A percentile compares a stretch with the other conserved stretches of the same genome.
These are phyloP conservation scores for Drosophila parabipectinata DNA, from an alignment of 1,140 invertebrate genomes.

Conservation along the genomic window DNA sequence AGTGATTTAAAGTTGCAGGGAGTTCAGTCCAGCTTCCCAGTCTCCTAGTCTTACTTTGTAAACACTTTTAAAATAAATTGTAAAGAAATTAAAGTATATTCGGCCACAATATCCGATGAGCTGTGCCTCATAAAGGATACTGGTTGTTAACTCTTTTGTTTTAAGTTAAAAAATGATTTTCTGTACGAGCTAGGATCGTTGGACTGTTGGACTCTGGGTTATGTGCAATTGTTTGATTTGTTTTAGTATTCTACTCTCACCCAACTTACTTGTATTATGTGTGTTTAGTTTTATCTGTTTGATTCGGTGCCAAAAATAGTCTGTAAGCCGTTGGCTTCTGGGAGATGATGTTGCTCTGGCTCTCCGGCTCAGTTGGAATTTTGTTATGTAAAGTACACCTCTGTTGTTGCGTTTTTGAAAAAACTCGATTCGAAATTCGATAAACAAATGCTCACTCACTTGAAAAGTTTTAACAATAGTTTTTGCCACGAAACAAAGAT, in stretches of 20 bases:
- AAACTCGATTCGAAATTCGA: slow-evolving; percentile 20
- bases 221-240: slow-evolving; percentile 54
- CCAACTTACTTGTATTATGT: slow-evolving; percentile 30
- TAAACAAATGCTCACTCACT: slow-evolving; percentile 79
- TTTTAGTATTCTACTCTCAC: slow-evolving; percentile 19
- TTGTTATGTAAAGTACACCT: slow-evolving; percentile 74
- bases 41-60: too few species aligned
- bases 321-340: slow-evolving; percentile 62
- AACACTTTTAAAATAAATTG: too few species aligned
- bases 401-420: slow-evolving; percentile 60
- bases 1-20: slow-evolving; percentile 56
- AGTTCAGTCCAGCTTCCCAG: slow-evolving; percentile 20
- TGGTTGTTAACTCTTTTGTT: too few species aligned
- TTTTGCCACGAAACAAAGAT: slow-evolving; percentile 39
- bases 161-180: too few species aligned
- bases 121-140: too few species aligned
- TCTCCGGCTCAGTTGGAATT: slow-evolving; percentile 43
- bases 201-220: slow-evolving; percentile 31
- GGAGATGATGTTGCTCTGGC: slow-evolving; percentile 33
- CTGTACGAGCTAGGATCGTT: slow-evolving; percentile 7
- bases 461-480: slow-evolving; percentile 82
- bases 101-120: too few species aligned
- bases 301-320: slow-evolving; percentile 79
- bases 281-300: slow-evolving; percentile 51
- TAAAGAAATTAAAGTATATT: not conserved